Evolutionary conservation across 2,113 vertebrate species (phyloP).

Genomic region (Paramormyrops kingsleyae): DNA sequence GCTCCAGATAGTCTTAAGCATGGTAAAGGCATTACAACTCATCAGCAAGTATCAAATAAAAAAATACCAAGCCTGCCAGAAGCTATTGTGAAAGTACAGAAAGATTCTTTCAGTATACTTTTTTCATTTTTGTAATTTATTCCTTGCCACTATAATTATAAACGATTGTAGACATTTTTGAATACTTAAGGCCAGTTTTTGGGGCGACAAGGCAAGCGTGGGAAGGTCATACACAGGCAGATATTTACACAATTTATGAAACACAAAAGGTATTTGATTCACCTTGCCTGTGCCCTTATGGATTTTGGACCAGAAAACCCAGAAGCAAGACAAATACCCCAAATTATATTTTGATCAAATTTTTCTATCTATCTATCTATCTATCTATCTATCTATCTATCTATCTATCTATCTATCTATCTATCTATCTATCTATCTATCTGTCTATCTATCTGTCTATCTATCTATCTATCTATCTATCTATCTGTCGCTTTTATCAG

Average conservation of each 20-base stretch:
- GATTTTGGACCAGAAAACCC: background rate
- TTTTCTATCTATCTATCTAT: background rate
- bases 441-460: background rate
- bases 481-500: background rate
- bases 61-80: background rate
- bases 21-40: background rate
- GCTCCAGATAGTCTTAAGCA: constrained; percentile 4
- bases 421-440: no score
- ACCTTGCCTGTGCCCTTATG: background rate
- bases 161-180: background rate
- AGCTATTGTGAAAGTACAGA: constrained; percentile 1
- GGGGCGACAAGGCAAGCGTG: background rate
- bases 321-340: background rate
- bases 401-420: background rate
- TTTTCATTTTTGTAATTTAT: constrained; percentile 6
- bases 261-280: background rate
- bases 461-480: background rate
- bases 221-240: background rate
- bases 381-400: background rate
- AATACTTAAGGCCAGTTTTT: background rate
- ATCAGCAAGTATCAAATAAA: constrained; percentile 11
- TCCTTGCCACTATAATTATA: background rate
- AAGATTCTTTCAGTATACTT: background rate
- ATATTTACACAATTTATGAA: background rate
- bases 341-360: background rate